Base-by-base conservation (phyloP, 2,888 invertebrate species). In the Cephus spinipes region DNA sequence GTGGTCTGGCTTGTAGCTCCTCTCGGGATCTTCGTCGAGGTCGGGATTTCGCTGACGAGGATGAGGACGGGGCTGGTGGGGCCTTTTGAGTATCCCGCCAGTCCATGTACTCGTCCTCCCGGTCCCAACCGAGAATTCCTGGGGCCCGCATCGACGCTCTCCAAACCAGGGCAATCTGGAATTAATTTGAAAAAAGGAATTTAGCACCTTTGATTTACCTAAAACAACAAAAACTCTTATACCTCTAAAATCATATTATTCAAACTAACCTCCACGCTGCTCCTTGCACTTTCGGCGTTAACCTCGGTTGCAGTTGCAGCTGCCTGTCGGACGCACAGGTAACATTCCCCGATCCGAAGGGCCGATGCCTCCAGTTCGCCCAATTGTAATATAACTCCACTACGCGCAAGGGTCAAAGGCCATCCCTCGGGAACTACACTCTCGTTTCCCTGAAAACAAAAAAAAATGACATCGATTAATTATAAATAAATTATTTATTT, bases 341-440 rank as follows among this genome's bases (percentile, higher is more conserved):
- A 95, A 90, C 94, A 94, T 92, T 95, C 95, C 88, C 93, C 93
- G 87, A 93, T 93, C 87, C 94, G 93, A 84, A 95, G 91, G 84
- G 93, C 91, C 82, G 94, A 93, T 82, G 94, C 93, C 88, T 94
- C 94, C 90, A 94, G 92, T 85, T 94, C 93, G 83, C 94, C 94
- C 87, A 95, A 92, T 87, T 95, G 94, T 85, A 95, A 91, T 86
- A 94, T 93, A 88, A 95, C 92, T 85, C 94, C 94, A 88, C 93
- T 93, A 78, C 90, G 90, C 85, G 93, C 93, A 87, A 95, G 92
- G 89, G 94, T 94, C 90, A 95, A 92, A 80, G 95, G 95, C 95
- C 95, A 95, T 90, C 95, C 95, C 88, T 92, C 90, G 84, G 94
- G 93, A 86, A 93, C 90, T 81, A 91, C 92, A 83, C 92, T 90